A percentile compares a stretch with the other conserved stretches of the same genome.
Evolutionary conservation across 2,888 invertebrate species (phyloP).

Genomic region (Epiperipatus broadwayi): DNA sequence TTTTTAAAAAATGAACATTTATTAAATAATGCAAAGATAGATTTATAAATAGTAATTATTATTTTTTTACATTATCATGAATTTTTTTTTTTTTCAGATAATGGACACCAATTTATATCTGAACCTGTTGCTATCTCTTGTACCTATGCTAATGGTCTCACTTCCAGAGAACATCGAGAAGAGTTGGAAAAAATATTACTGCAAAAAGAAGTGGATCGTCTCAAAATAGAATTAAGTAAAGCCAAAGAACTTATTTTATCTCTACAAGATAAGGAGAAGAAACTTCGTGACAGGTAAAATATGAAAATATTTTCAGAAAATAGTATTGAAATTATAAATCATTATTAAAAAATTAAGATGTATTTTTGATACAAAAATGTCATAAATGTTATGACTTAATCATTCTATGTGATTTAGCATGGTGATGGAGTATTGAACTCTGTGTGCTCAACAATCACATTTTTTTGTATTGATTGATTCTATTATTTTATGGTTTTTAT

Average conservation of each 20-base stretch:
- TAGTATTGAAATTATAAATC: too few species aligned
- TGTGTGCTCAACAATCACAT: neutral
- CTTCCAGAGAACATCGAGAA: too few species aligned
- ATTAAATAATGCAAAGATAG: too few species aligned
- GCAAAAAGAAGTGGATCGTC: constrained; percentile 29
- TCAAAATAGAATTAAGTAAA: constrained; percentile 30
- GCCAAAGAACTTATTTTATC: constrained; percentile 27
- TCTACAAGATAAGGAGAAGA: constrained; percentile 30
- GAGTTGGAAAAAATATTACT: constrained; percentile 23
- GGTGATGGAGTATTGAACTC: neutral
- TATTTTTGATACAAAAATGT: neutral
- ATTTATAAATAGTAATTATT: too few species aligned
- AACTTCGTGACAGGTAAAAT: constrained; percentile 30
- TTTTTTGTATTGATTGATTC: neutral
- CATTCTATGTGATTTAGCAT: neutral
- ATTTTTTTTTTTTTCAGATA: too few species aligned
- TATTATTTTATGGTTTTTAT: too few species aligned
- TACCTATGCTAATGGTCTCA: too few species aligned
- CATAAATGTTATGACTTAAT: neutral
- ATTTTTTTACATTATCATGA: too few species aligned
- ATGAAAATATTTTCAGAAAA: too few species aligned
- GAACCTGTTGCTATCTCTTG: too few species aligned
- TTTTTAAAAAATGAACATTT: too few species aligned
- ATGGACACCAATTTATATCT: too few species aligned
- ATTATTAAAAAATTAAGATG: neutral